A percentile compares a stretch with the other conserved stretches of the same genome.
These are phyloP conservation scores for Pararge aegeria DNA, from an alignment of 1,140 invertebrate genomes.

Conservation along the genomic window DNA sequence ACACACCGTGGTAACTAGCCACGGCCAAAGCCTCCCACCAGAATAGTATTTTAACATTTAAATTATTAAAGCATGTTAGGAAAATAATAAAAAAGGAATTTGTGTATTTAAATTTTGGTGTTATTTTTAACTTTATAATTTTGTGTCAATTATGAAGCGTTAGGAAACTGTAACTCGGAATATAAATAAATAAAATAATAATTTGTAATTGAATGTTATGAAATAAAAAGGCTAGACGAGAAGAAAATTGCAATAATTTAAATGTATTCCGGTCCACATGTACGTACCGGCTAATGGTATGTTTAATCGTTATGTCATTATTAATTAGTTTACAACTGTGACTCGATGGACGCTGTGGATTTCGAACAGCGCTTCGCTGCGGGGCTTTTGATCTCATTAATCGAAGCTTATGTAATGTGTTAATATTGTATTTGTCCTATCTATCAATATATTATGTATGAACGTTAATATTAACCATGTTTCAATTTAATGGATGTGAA, in stretches of 20 bases:
- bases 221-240: not conserved
- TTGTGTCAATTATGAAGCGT: too few species aligned
- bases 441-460: not conserved
- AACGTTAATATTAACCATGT: not conserved
- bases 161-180: too few species aligned
- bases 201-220: too few species aligned
- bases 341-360: conserved; percentile 17
- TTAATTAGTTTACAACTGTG: conserved; percentile 24
- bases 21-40: too few species aligned
- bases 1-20: too few species aligned
- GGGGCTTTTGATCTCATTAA: conserved; percentile 27
- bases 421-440: conserved; percentile 1
- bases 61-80: too few species aligned
- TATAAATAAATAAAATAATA: too few species aligned
- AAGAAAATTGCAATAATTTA: conserved; percentile 5
- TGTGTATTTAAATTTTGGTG: too few species aligned
- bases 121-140: too few species aligned
- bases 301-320: conserved; percentile 15
- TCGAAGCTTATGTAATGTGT: conserved; percentile 9
- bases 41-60: too few species aligned
- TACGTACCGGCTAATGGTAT: not conserved
- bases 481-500: too few species aligned
- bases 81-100: too few species aligned
- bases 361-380: conserved; percentile 8
- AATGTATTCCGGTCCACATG: not conserved